These are phyloP conservation scores for Manacus vitellinus DNA, from an alignment of 2,113 vertebrate genomes.

Conservation along the genomic window DNA sequence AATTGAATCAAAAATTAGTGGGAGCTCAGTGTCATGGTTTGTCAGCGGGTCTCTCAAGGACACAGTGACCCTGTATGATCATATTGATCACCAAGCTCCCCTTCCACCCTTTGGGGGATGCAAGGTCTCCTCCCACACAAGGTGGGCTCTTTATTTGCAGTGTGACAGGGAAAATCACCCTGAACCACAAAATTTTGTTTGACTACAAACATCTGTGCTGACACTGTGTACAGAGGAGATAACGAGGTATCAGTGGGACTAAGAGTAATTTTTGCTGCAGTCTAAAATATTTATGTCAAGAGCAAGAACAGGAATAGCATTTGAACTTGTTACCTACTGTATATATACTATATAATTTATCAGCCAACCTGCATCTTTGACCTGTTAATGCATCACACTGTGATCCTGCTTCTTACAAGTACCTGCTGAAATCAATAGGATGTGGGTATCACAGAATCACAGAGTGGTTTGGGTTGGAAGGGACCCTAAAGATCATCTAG, in stretches of 20 bases:
- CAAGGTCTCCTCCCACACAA: not conserved
- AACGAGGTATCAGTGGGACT: not conserved
- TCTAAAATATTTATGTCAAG: not conserved
- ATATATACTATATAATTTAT: not conserved
- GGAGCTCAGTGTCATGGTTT: not conserved
- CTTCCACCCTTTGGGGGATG: not conserved
- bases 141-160: not conserved
- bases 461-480: not conserved
- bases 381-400: not conserved
- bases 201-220: not conserved
- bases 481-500: not conserved
- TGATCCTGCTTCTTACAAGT: not conserved
- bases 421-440: not conserved
- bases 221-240: not conserved
- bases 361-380: not conserved
- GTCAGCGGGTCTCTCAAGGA: not conserved
- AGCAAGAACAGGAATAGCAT: not conserved
- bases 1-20: not conserved
- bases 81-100: not conserved
- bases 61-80: not conserved
- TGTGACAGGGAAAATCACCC: not conserved
- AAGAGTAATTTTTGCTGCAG: not conserved
- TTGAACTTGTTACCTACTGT: not conserved
- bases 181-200: not conserved
- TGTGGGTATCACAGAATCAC: not conserved